Base-by-base conservation (phyloP, 1,140 invertebrate species). In the Spodoptera litura region DNA sequence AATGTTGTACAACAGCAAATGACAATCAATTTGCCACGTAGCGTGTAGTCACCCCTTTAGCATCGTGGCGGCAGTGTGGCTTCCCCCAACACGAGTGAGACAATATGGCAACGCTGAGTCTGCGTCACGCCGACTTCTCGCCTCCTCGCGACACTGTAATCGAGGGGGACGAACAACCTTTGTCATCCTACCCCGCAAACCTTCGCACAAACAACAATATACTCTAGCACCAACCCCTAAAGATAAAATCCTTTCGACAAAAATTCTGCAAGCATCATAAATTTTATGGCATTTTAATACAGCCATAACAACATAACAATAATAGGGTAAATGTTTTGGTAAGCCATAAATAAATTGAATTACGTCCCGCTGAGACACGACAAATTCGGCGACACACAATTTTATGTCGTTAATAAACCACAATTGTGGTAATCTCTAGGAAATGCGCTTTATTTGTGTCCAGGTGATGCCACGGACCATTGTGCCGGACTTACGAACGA, bases 311-410 rank as follows among this genome's bases (percentile, higher is more conserved):
- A 90, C 90, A 89, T 88, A 90, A 91, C 92, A 93, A 91, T 93
- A 92, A 93, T 92, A 94, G 93, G 92, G 89, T 89, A 94, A 94
- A 94, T 94, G 93, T 93, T 94, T 94, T 94, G 92, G 93, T 93
- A 93, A 92, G 90, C 86, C 90, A 93, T 93, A 93, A 93, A 94
- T 94, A 92, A 91, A 87, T 89, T 87, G 81, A 85, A 88, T 85
- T 84, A 82, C 84, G 78, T 86, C 86, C 87, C 86, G 88, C 87
- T 86, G 87, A 38, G 88, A 73, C 73, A 76, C 66, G 83, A 89
- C 85, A 89, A 87, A 89, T 88, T 88, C 61, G 78, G 79, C 78
- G 82, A 81, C 82, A 76, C 73, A 56, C 27, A 64, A 52, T 53
- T 78, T 72, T 58, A 49, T 77, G 52, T 44, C 52, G 62, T 64